Evolutionary conservation across 1,140 invertebrate genomes (phyloP).

Genomic region (Aphelinus certus): DNA sequence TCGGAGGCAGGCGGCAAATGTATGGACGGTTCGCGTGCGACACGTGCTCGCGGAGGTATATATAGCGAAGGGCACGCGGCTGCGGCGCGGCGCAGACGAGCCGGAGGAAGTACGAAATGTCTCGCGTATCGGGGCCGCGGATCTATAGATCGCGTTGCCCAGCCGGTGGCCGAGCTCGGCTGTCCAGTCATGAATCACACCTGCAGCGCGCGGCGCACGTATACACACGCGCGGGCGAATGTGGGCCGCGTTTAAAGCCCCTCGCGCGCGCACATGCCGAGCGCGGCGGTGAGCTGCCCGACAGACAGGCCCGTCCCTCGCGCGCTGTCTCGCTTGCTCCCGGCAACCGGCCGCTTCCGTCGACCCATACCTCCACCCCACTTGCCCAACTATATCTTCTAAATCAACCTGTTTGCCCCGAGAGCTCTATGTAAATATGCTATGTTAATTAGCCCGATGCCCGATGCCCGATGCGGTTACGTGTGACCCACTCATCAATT

Average conservation of each 20-base stretch:
- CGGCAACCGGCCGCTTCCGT: too few species aligned
- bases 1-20: neutral
- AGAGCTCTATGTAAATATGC: constrained; percentile 54
- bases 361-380: constrained; percentile 10
- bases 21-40: constrained; percentile 35
- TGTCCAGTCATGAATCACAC: constrained; percentile 27
- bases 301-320: neutral
- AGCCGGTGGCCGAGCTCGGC: neutral
- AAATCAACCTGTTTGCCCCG: constrained; percentile 54
- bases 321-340: too few species aligned
- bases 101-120: constrained; percentile 24
- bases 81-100: neutral
- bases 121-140: constrained; percentile 17
- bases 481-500: constrained; percentile 52
- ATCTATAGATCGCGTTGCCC: constrained; percentile 31
- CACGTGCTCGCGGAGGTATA: neutral
- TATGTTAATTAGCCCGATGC: constrained; percentile 52
- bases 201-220: constrained; percentile 1
- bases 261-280: too few species aligned
- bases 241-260: constrained; percentile 1
- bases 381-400: constrained; percentile 45
- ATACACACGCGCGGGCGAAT: neutral
- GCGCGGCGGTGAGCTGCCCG: neutral
- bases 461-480: constrained; percentile 32
- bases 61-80: neutral